Conservation (phyloP, 30 jellyfish, hydroid and myxozoan genomes). For the Mastigias papua region DNA sequence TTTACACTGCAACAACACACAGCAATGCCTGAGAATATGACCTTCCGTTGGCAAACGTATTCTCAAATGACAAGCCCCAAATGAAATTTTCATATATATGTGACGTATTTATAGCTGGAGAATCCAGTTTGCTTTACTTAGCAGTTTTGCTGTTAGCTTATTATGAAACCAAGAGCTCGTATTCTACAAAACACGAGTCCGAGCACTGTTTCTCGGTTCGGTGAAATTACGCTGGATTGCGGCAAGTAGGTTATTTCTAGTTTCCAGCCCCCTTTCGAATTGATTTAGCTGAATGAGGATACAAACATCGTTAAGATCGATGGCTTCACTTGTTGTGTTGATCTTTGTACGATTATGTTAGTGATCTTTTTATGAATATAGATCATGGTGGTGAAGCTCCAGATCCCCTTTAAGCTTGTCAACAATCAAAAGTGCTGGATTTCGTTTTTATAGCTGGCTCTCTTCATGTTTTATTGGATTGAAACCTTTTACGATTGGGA, state of each 20-base stretch:
- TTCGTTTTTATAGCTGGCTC: background rate
- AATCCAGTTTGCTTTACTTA: too few species aligned
- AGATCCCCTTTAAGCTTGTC: background rate
- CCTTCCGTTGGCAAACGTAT: too few species aligned
- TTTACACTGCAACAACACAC: too few species aligned
- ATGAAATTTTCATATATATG: too few species aligned
- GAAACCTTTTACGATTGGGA: background rate
- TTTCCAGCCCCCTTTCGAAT: slow-evolving; percentile 18
- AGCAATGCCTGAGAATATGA: too few species aligned
- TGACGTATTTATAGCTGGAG: too few species aligned
- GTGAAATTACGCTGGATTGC: too few species aligned
- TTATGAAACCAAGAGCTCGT: too few species aligned
- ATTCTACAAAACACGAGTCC: too few species aligned
- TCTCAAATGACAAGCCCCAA: too few species aligned
- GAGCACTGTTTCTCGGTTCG: too few species aligned
- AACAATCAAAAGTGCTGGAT: background rate
- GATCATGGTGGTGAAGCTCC: background rate
- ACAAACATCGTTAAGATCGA: background rate
- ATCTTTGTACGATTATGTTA: slow-evolving; percentile 40
- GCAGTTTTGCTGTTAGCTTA: too few species aligned
- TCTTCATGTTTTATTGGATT: background rate
- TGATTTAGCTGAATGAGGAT: background rate
- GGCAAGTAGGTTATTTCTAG: slow-evolving; percentile 12
- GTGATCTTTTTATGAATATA: slow-evolving; percentile 51
- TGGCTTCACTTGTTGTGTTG: slow-evolving; percentile 31